phyloP scores from a whole-genome alignment of 30 jellyfish, hydroid and myxozoan species.

The Morbakka virulenta region DNA sequence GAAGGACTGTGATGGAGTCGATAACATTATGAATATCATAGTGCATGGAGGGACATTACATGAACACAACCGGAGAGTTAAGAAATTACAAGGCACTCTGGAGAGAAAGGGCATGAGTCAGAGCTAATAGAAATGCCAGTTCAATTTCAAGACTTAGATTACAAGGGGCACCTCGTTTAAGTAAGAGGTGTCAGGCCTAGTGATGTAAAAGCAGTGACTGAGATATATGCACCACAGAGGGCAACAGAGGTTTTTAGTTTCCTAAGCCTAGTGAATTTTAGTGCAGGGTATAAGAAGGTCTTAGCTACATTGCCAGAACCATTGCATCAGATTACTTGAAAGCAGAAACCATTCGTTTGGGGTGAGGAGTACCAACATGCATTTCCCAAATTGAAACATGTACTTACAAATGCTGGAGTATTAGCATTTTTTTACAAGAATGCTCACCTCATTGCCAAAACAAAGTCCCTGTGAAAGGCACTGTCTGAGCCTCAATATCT shows the following conservation, averaged over 20 bases:
- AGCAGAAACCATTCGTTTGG: constrained; percentile 32
- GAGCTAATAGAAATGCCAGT: too few relatives aligned
- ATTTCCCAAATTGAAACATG: constrained; percentile 22
- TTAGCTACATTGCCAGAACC: constrained; percentile 52
- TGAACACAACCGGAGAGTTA: constrained; percentile 6
- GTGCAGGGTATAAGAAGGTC: constrained; percentile 19
- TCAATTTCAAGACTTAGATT: too few relatives aligned
- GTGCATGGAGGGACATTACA: constrained; percentile 8
- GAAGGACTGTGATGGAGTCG: too few relatives aligned
- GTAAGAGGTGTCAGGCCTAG: constrained; percentile 7
- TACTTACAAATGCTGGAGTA: constrained; percentile 15
- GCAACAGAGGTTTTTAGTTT: constrained; percentile 47
- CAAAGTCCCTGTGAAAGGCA: too few relatives aligned
- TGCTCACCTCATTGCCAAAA: too few relatives aligned
- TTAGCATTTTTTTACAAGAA: constrained; percentile 37
- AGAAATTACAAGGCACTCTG: too few relatives aligned
- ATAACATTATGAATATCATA: constrained; percentile 23
- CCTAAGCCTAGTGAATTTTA: constrained; percentile 9
- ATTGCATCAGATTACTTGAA: constrained; percentile 30
- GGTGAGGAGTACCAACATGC: constrained; percentile 38
- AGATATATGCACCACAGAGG: constrained; percentile 48
- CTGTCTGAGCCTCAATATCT: too few relatives aligned
- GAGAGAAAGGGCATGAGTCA: too few relatives aligned
- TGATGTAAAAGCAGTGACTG: constrained; percentile 41
- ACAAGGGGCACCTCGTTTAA: background rate